Conservation (phyloP, 2,797 vertebrate genomes). For the Clamator glandarius region DNA sequence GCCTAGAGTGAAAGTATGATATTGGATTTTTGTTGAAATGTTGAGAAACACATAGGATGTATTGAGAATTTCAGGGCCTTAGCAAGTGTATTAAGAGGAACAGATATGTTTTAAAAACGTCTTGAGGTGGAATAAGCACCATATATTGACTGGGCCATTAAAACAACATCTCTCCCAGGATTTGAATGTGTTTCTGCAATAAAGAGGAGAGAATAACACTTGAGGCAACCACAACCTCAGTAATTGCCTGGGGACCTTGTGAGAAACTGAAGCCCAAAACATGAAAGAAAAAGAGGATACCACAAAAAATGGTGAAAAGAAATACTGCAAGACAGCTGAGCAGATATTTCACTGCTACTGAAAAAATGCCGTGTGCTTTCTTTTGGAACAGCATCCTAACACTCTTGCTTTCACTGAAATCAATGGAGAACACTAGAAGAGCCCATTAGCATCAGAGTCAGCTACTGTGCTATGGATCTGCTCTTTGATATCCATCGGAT, state of each 20-base stretch:
- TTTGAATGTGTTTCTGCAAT: conserved; percentile 31
- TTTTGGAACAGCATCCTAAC: neutral
- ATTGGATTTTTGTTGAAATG: conserved; percentile 42
- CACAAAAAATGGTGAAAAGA: neutral
- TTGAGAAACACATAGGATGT: conserved; percentile 24
- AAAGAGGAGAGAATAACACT: conserved; percentile 13
- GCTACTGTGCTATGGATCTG: conserved; percentile 5
- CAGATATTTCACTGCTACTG: neutral
- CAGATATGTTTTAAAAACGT: conserved; percentile 48
- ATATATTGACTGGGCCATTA: neutral
- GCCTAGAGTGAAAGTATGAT: neutral
- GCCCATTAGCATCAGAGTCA: conserved; percentile 17
- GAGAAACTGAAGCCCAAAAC: conserved; percentile 8
- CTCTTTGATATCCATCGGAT: neutral
- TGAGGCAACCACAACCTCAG: neutral
- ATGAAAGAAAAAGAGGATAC: neutral
- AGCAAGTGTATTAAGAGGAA: conserved; percentile 18
- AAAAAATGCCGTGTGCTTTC: neutral
- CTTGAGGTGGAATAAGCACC: conserved; percentile 32
- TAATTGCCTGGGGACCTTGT: neutral
- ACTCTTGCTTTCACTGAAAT: conserved; percentile 1
- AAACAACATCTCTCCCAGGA: conserved; percentile 31
- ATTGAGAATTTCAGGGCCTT: conserved; percentile 41
- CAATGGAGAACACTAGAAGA: conserved; percentile 28
- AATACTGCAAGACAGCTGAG: neutral